Evolutionary conservation across 2,113 vertebrate genomes (phyloP).

Genomic region (Micromys minutus): DNA sequence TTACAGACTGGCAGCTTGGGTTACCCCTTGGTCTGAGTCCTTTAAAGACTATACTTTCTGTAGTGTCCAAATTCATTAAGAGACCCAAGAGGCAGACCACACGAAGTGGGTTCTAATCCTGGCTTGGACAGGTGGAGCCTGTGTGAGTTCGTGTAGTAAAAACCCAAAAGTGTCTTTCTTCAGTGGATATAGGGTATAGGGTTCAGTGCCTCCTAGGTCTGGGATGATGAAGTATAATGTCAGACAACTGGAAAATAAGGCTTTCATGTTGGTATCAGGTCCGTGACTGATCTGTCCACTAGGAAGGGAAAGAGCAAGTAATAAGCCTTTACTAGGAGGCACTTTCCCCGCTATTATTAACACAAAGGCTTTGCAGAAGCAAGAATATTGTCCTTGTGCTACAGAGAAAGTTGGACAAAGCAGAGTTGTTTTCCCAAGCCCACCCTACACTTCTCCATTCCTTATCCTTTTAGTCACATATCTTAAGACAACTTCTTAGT

Average conservation of each 20-base stretch:
- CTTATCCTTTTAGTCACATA: conserved; percentile 22
- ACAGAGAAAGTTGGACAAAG: background rate
- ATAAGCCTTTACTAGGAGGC: background rate
- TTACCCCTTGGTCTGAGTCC: background rate
- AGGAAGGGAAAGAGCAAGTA: background rate
- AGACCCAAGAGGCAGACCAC: background rate
- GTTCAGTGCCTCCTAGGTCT: background rate
- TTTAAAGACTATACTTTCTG: background rate
- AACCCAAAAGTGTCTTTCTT: background rate
- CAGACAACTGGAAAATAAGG: background rate
- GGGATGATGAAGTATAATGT: conserved; percentile 33
- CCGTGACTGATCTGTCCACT: background rate
- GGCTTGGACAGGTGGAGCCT: conserved; percentile 11
- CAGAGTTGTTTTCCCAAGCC: conserved; percentile 11
- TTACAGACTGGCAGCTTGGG: background rate
- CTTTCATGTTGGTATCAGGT: background rate
- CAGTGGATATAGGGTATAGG: background rate
- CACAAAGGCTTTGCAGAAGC: background rate
- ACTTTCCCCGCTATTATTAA: background rate
- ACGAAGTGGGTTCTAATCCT: conserved; percentile 16
- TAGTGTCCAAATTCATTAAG: conserved; percentile 10
- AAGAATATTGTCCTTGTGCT: background rate
- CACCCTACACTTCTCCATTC: background rate
- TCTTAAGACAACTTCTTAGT: conserved; percentile 34
- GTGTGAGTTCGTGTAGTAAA: background rate